A percentile compares a stretch with the other conserved stretches of the same genome.
Conservation (phyloP, 1,140 invertebrate genomes). For the Schlechtendalia chinensis region DNA sequence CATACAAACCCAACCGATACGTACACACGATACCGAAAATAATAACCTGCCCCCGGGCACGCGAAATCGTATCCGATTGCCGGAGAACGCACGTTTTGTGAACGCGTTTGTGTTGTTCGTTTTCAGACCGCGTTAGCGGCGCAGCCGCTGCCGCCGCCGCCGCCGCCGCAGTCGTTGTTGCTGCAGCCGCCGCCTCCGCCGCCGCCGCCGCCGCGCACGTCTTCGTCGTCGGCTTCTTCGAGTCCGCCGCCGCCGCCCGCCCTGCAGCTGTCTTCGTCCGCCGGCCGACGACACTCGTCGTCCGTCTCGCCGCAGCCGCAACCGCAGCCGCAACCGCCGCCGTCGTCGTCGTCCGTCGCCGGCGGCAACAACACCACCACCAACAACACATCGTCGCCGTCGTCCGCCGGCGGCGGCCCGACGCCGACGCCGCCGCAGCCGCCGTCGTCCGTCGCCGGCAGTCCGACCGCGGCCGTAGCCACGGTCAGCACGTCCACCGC, state of each 20-base stretch:
- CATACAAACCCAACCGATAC: no score
- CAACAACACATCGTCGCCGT: background rate
- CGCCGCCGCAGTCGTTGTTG: background rate
- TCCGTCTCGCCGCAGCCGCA: constrained; percentile 30
- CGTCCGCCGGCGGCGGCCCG: background rate
- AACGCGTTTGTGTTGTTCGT: no score
- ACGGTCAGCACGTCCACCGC: constrained; percentile 11
- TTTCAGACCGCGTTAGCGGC: constrained; percentile 19
- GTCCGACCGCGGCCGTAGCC: constrained; percentile 20
- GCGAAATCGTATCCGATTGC: no score
- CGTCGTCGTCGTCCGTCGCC: background rate
- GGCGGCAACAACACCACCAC: background rate
- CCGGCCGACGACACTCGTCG: background rate
- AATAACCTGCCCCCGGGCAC: no score
- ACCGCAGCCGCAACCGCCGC: background rate
- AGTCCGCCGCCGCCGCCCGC: constrained; percentile 9
- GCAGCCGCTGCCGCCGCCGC: constrained; percentile 15
- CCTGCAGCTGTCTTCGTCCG: background rate
- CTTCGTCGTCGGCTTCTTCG: constrained; percentile 9
- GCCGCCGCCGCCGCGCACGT: constrained; percentile 7
- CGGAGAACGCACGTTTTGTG: no score
- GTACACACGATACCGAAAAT: no score
- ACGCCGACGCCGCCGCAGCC: constrained; percentile 4
- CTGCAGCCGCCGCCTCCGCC: background rate
- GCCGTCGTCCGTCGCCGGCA: constrained; percentile 7